A percentile compares a stretch with the other conserved stretches of the same genome.
These are phyloP conservation scores for Stomatorhinus walkeri DNA, from an alignment of 2,797 vertebrate species.

Conservation along the genomic window DNA sequence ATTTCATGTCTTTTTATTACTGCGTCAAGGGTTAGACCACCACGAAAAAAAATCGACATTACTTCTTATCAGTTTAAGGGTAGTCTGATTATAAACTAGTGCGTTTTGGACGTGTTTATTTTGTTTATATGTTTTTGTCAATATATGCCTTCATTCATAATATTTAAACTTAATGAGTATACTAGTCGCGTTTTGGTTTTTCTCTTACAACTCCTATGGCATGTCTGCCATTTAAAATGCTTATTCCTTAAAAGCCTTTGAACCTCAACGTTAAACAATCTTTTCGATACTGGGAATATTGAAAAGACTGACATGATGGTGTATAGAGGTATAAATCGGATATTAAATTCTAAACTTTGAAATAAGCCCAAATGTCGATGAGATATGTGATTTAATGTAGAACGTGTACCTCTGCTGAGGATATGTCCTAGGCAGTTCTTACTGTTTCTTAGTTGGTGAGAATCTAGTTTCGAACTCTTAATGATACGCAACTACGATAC, in stretches of 20 bases:
- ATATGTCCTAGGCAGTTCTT: not conserved
- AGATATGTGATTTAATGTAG: not conserved
- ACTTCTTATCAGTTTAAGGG: not conserved
- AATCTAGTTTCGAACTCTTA: not conserved
- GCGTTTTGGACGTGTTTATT: not conserved
- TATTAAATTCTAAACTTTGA: not conserved
- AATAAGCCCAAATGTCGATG: not conserved
- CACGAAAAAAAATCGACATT: not conserved
- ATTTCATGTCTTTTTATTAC: not conserved
- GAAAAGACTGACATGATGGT: not conserved
- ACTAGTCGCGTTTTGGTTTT: not conserved
- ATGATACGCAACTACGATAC: not conserved
- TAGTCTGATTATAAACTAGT: not conserved
- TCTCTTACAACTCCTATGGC: not conserved
- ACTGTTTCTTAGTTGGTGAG: not conserved
- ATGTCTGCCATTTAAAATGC: not conserved
- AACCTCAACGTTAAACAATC: not conserved
- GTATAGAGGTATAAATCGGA: not conserved
- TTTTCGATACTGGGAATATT: not conserved
- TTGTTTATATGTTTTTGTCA: not conserved
- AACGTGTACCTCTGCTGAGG: not conserved
- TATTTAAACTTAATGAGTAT: not conserved
- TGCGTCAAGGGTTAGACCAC: not conserved
- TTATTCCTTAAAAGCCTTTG: not conserved
- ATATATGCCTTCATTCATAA: not conserved